Evolutionary conservation across 2,888 invertebrate species (phyloP).

Genomic region (Drosophila melanosoma): DNA sequence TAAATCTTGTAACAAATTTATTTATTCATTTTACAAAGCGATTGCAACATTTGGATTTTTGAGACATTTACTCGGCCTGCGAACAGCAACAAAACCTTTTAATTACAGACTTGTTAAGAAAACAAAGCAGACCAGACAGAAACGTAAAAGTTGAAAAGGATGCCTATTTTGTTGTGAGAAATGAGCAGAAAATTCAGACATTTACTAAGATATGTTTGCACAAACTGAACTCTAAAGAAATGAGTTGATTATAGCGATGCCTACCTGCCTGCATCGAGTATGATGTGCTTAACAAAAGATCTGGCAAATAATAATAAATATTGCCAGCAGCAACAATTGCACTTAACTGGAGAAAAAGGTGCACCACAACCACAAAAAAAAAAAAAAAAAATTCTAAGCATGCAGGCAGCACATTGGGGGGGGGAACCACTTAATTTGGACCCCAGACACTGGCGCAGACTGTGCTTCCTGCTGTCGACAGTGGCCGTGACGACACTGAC

Average conservation of each 20-base stretch:
- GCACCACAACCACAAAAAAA: too few species aligned
- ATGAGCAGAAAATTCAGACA: not conserved
- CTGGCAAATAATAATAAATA: not conserved
- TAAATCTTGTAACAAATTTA: not conserved
- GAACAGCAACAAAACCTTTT: not conserved
- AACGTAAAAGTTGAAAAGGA: not conserved
- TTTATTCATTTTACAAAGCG: not conserved
- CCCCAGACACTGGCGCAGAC: constrained; percentile 51
- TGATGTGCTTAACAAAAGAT: not conserved
- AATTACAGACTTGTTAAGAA: not conserved
- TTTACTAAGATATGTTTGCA: not conserved
- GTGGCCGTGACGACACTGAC: constrained; percentile 12
- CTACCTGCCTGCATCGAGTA: not conserved
- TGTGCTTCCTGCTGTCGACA: constrained; percentile 32
- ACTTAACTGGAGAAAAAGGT: not conserved
- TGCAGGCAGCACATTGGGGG: not conserved
- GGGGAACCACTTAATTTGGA: constrained; percentile 20
- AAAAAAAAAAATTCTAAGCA: constrained; percentile 1
- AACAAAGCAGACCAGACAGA: not conserved
- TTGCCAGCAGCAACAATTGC: not conserved
- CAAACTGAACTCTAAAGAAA: not conserved
- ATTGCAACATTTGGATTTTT: not conserved
- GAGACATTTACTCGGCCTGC: not conserved
- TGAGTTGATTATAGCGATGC: not conserved
- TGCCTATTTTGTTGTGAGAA: not conserved